A percentile compares a stretch with the other conserved stretches of the same genome.
Evolutionary conservation across 2,797 vertebrate species (phyloP).

Genomic region (Thripadectes ignobilis): DNA sequence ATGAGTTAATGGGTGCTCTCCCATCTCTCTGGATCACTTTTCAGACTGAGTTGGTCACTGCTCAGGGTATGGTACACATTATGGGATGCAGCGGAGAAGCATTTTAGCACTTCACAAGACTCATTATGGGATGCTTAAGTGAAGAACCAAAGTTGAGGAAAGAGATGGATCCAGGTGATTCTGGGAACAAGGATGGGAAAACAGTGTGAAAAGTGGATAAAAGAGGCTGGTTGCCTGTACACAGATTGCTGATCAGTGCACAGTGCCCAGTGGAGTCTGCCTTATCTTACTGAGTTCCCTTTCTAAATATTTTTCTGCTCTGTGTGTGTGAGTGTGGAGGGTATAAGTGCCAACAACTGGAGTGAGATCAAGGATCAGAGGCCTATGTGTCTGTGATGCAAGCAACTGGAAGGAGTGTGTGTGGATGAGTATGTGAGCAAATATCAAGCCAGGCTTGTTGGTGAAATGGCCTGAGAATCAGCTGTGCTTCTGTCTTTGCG

Average conservation of each 20-base stretch:
- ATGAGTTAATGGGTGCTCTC: neutral
- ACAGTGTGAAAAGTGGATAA: neutral
- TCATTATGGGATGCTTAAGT: neutral
- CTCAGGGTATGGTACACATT: neutral
- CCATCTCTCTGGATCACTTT: neutral
- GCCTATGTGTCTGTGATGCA: neutral
- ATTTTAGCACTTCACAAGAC: neutral
- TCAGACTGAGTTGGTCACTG: neutral
- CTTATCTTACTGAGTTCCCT: neutral
- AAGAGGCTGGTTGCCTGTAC: neutral
- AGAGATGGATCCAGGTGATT: neutral
- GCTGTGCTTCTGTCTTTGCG: neutral
- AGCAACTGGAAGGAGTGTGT: neutral
- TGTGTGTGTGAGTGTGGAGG: accelerated
- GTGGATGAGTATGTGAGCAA: neutral
- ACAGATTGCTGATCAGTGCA: neutral
- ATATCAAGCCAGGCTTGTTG: neutral
- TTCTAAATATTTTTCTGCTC: neutral
- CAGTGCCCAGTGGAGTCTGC: accelerated
- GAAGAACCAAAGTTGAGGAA: neutral
- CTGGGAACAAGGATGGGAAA: neutral
- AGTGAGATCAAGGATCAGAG: neutral
- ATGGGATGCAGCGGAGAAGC: neutral
- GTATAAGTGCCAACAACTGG: neutral
- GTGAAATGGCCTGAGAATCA: neutral